Base-by-base conservation (phyloP, 2,113 vertebrate species). In the Platysteira castanea region DNA sequence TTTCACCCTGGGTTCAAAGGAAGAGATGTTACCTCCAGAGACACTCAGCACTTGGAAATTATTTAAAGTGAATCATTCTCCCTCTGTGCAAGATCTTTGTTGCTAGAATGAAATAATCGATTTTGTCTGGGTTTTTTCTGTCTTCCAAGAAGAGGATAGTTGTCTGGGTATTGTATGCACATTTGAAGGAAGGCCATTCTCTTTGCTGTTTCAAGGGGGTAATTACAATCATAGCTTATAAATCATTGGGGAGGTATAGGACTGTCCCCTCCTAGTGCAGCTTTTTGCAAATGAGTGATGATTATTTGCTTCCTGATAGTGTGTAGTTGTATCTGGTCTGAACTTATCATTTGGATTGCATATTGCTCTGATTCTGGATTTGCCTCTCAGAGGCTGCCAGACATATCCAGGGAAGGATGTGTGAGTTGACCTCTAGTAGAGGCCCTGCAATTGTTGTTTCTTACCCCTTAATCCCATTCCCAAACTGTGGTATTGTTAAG, bases 211-310 rank as follows among this genome's bases (percentile, higher is more conserved):
- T 98, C 95, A 98, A 97, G 97, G 95, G 84, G 76, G 89, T 92
- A 97, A 97, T 98, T 98, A 85, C 70, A 95, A 27, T 87, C 91
- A 92, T 96, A 91, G 94, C 94, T 96, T 95, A 97, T 97, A 97
- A 97, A 97, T 98, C 97, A 97, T 52, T 79, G 90, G 74, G 86
- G 84, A 97, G 67, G 84, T 90, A 91, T 28, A 46, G 75, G 67
- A 81, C 87, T 95, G 96, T 96, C 91, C 92, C 93, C 70, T 89
- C 69, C 95, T 96, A 94, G 97, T 90, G 95, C 47, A 37, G 87
- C 68, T 94, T 97, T 96, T 96, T 86, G 94, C 93, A 97, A 96
- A 95, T 87, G 82, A 96, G 53, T 11, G 57, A 69, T 69, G 74
- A 88, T 94, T 94, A 94, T 94, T 94, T 89, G 64, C 67, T 91